These are phyloP conservation scores for Empis livida DNA, from an alignment of 2,888 invertebrate genomes.

Conservation along the genomic window DNA sequence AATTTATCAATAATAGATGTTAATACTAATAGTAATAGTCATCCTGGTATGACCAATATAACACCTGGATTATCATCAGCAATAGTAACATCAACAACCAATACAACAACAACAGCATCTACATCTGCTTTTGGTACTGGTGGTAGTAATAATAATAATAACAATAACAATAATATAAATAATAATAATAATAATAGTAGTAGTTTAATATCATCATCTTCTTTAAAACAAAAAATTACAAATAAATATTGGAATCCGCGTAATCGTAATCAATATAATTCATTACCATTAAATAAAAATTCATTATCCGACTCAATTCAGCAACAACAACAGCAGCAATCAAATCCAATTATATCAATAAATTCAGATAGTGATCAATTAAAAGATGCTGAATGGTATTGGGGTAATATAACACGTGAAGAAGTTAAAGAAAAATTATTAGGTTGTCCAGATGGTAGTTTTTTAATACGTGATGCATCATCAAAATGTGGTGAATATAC, in stretches of 20 bases:
- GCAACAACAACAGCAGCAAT: too few species aligned
- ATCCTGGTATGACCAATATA: too few species aligned
- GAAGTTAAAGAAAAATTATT: slow-evolving; percentile 85
- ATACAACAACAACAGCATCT: background rate
- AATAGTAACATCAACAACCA: too few species aligned
- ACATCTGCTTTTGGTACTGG: background rate
- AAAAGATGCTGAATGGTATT: slow-evolving; percentile 70
- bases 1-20: too few species aligned
- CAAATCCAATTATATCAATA: background rate
- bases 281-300: background rate
- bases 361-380: slow-evolving; percentile 13
- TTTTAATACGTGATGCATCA: slow-evolving; percentile 93
- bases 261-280: background rate
- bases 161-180: background rate
- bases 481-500: slow-evolving; percentile 92
- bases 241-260: background rate
- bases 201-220: background rate
- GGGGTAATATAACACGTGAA: slow-evolving; percentile 88
- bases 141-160: background rate
- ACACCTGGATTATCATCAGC: background rate
- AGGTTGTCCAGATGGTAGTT: slow-evolving; percentile 89
- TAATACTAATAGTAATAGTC: too few species aligned
- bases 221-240: too few species aligned
- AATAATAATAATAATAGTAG: background rate
- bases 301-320: too few species aligned